Base-by-base conservation (phyloP, 2,797 vertebrate species). In the Chrosomus eos region DNA sequence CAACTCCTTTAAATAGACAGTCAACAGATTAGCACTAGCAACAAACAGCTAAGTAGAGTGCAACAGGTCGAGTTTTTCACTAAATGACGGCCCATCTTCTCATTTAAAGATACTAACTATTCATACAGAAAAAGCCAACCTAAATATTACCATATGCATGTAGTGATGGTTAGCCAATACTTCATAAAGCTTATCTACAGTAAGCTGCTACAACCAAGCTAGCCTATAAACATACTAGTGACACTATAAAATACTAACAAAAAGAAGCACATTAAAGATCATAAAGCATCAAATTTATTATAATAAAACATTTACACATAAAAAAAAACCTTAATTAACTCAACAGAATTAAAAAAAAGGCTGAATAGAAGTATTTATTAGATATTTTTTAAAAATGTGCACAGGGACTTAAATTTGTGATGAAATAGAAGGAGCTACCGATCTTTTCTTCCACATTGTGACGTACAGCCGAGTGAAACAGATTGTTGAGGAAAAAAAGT, bases 1-100 rank as follows among this genome's bases (percentile, higher is more conserved):
- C 81, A 79, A 28, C 43, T 84, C 72, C 80, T 60, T 72, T 73
- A 78, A 89, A 75, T 43, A 45, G 53, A 68, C 13, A 8, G 74
- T 83, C 80, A 87, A 85, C 33, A 88, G 87, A 88, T 88, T 75
- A 88, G 76, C 19, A 53, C 66, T 36, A 77, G 81, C 79, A 82
- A 53, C 72, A 80, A 87, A 88, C 36, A 84, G 45, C 62, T 77
- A 67, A 86, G 77, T 70, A 28, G 48, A 77, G 10, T 31, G 33
- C 18, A 38, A 83, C 28, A 1, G 21, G 19, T 33, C 53, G 51
- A 81, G 78, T 81, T 71, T 68, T 28, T 75, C 28, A 53, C 23
- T 75, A 75, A 75, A 83, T 51, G 43, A 53, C 11, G 6, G 31
- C 28, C 28, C 21, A 66, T 64, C 19, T 82, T 58, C 18, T 76